Conservation (phyloP, 2,888 invertebrate genomes). For the Sinelater perroti region DNA sequence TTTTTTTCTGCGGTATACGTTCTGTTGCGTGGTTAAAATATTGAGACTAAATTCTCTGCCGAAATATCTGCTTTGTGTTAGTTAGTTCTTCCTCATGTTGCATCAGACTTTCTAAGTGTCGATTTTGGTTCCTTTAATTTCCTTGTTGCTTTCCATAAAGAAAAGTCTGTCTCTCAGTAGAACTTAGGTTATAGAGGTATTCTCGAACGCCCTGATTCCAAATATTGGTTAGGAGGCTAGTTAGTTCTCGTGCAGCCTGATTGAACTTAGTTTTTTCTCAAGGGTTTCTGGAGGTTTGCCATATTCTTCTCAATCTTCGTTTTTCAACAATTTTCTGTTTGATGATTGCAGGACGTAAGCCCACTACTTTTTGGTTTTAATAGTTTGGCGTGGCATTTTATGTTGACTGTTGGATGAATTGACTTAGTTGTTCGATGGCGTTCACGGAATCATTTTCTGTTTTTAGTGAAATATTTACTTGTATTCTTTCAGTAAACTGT, state of each 20-base stretch:
- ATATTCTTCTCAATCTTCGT: neutral
- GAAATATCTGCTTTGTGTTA: too few relatives aligned
- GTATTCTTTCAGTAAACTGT: neutral
- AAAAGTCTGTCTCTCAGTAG: too few relatives aligned
- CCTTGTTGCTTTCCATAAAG: too few relatives aligned
- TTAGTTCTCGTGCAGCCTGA: neutral
- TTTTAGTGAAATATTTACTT: slow-evolving; percentile 3
- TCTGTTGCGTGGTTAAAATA: too few relatives aligned
- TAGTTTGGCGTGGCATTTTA: slow-evolving; percentile 5
- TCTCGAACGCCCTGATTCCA: neutral
- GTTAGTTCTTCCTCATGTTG: too few relatives aligned
- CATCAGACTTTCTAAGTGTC: too few relatives aligned
- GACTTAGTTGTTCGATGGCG: slow-evolving; percentile 7
- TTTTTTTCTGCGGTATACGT: too few relatives aligned
- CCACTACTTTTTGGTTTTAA: neutral
- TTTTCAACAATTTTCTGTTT: neutral
- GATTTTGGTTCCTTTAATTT: too few relatives aligned
- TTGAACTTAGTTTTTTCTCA: slow-evolving; percentile 1
- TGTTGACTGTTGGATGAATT: slow-evolving; percentile 1
- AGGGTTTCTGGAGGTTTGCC: neutral
- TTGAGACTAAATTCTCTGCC: too few relatives aligned
- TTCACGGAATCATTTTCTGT: slow-evolving; percentile 5
- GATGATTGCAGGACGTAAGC: neutral
- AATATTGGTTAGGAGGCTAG: neutral
- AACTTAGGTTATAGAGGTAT: too few relatives aligned